A percentile compares a stretch with the other conserved stretches of the same genome.
Evolutionary conservation across 30 jellyfish, hydroid and myxozoan species (phyloP).

Genomic region (Aurelia sp.): DNA sequence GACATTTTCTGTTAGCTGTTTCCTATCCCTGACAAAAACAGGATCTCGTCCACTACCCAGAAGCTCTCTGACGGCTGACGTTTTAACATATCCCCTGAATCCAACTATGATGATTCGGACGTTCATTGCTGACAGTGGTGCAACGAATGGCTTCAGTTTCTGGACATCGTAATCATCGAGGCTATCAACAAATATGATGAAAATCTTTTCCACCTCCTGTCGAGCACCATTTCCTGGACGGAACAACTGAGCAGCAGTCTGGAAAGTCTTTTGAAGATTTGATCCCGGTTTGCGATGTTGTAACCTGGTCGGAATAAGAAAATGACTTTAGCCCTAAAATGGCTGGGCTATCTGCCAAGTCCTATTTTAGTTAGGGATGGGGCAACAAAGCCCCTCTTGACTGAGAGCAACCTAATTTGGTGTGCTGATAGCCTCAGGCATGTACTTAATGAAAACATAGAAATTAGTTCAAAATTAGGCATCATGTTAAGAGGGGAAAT

Average conservation of each 20-base stretch:
- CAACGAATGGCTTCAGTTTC: not conserved
- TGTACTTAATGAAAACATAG: too few relatives aligned
- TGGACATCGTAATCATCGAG: constrained; percentile 20
- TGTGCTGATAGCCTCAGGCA: too few relatives aligned
- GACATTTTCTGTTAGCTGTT: constrained; percentile 1
- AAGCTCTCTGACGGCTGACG: constrained; percentile 22
- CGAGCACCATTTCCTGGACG: constrained; percentile 31
- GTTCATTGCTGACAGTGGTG: constrained; percentile 12
- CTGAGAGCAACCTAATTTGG: too few relatives aligned
- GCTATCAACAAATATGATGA: constrained; percentile 45
- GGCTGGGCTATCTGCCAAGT: too few relatives aligned
- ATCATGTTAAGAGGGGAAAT: too few relatives aligned
- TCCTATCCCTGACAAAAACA: constrained; percentile 5
- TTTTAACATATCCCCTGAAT: constrained; percentile 18
- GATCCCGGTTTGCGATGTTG: constrained; percentile 39
- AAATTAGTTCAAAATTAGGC: too few relatives aligned
- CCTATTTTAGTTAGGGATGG: too few relatives aligned
- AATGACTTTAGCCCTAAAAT: too few relatives aligned
- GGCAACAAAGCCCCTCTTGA: too few relatives aligned
- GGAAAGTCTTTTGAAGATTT: constrained; percentile 7
- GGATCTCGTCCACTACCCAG: constrained; percentile 43
- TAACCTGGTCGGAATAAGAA: not conserved
- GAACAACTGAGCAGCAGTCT: constrained; percentile 22
- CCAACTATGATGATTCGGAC: constrained; percentile 51
- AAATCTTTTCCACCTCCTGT: constrained; percentile 4